Conservation (phyloP, 2,797 vertebrate genomes). For the Spea hammondii region DNA sequence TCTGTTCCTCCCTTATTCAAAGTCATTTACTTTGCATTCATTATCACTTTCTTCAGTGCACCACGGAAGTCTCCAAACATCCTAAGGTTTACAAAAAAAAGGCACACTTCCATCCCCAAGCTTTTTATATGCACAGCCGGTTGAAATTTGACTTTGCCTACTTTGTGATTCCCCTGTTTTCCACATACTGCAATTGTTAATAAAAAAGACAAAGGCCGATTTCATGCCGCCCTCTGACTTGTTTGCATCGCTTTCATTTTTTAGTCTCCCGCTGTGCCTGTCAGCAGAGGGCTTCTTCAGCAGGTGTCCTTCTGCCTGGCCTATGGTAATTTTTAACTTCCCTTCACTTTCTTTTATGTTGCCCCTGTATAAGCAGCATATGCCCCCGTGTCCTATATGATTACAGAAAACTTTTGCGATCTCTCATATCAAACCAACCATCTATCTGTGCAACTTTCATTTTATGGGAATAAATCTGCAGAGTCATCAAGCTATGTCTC, state of each 20-base stretch:
- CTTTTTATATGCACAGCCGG: slow-evolving; percentile 77
- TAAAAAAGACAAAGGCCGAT: slow-evolving; percentile 69
- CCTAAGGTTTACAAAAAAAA: slow-evolving; percentile 71
- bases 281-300: slow-evolving; percentile 70
- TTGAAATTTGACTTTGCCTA: slow-evolving; percentile 66
- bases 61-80: slow-evolving; percentile 69
- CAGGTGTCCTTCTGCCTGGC: slow-evolving; percentile 74
- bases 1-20: slow-evolving; percentile 76
- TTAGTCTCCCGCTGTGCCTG: slow-evolving; percentile 72
- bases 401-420: slow-evolving; percentile 45
- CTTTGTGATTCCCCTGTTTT: slow-evolving; percentile 69
- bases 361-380: slow-evolving; percentile 55
- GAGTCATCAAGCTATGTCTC: not conserved
- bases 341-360: slow-evolving; percentile 72
- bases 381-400: slow-evolving; percentile 19
- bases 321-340: slow-evolving; percentile 77
- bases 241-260: slow-evolving; percentile 78
- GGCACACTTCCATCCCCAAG: slow-evolving; percentile 72
- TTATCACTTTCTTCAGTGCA: slow-evolving; percentile 74
- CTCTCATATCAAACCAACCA: slow-evolving; percentile 45
- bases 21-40: slow-evolving; percentile 80
- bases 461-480: not conserved
- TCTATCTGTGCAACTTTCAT: slow-evolving; percentile 15
- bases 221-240: slow-evolving; percentile 70
- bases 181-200: slow-evolving; percentile 78